Percentiles rank a stretch among this genome's conserved stretches.
These are phyloP conservation scores for Mythimna lalbum DNA, from an alignment of 2,888 invertebrate species.

Conservation along the genomic window DNA sequence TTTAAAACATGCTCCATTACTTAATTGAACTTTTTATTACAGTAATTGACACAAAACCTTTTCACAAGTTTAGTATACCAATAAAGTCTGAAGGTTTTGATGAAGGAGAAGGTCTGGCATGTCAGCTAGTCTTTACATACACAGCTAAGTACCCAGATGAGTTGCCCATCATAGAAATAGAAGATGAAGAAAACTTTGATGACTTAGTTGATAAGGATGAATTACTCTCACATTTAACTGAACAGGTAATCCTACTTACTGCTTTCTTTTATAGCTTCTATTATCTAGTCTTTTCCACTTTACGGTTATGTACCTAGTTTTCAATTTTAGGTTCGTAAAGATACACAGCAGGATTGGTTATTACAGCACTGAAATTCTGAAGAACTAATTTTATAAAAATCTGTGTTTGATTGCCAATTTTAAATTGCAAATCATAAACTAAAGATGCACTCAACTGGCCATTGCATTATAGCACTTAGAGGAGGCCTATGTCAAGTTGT, in stretches of 20 bases:
- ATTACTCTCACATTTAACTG: constrained; percentile 92
- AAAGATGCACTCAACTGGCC: too few species aligned
- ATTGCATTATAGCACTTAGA: too few species aligned
- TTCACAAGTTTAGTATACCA: constrained; percentile 94
- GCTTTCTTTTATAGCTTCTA: not conserved
- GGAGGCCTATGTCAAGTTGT: too few species aligned
- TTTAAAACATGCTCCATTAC: not conserved
- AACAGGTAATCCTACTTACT: constrained; percentile 88
- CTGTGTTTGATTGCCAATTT: too few species aligned
- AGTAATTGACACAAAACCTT: constrained; percentile 94
- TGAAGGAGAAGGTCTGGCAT: constrained; percentile 93
- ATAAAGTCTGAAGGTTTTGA: constrained; percentile 95
- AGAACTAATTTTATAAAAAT: too few species aligned
- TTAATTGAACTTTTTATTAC: constrained; percentile 45
- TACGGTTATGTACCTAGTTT: not conserved
- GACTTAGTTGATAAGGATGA: constrained; percentile 92
- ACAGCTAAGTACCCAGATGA: constrained; percentile 97
- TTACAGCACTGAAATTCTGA: too few species aligned
- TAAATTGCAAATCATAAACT: too few species aligned
- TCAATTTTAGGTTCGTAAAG: not conserved
- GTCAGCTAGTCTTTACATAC: constrained; percentile 95
- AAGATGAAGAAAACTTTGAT: constrained; percentile 94
- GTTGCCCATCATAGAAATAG: constrained; percentile 94
- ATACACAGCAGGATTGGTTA: too few species aligned
- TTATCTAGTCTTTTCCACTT: not conserved